Evolutionary conservation across 2,888 invertebrate genomes (phyloP), one percentile per base, ranked within the genome.

Genomic region (Eupithecia pulchellata): DNA sequence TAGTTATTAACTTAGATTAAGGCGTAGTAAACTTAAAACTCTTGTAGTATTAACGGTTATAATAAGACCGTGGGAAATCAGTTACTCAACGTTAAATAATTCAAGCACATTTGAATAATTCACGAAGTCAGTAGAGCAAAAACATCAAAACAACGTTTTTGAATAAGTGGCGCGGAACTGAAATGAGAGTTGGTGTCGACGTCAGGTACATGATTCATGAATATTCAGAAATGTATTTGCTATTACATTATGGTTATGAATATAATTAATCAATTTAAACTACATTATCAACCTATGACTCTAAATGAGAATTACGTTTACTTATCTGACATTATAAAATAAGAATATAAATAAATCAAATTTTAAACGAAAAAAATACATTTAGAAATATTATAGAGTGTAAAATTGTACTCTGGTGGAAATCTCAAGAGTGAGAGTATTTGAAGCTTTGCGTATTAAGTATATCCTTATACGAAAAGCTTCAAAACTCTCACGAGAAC

Each of bases 181-280:
- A 78, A 86, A 83, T 76, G 79, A 79, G 82, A 81, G 71, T 80
- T 82, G 82, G 70, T 82, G 78, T 73, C 82, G 80, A 75, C 75
- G 86, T 84, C 89, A 89, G 89, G 88, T 89, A 89, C 81, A 80
- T n/a, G n/a, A n/a, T 76, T 88, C 80, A 91, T 91, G 86, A 91
- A 91, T 91, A 91, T 91, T 90, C 85, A 82, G 72, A 83, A 57
- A 29, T 11, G 36, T 83, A 58, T 9, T 29, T 11, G 4, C 27
- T 9, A 32, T 32, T n/a, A 2, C 1, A 29, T 29, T 57, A 6
- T 29, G 14, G 2, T 57, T 17, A 29, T 17, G 4, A 17, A 57
- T 14, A 3, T 47, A 27, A 27, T 29, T 20, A 5, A 29, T 1
- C 5, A 57, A 29, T 29, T 0, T 25, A 52, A 52, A 52, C 52